A percentile compares a stretch with the other conserved stretches of the same genome.
These are phyloP conservation scores for Morone chrysops DNA, from an alignment of 2,113 vertebrate genomes.

Conservation along the genomic window DNA sequence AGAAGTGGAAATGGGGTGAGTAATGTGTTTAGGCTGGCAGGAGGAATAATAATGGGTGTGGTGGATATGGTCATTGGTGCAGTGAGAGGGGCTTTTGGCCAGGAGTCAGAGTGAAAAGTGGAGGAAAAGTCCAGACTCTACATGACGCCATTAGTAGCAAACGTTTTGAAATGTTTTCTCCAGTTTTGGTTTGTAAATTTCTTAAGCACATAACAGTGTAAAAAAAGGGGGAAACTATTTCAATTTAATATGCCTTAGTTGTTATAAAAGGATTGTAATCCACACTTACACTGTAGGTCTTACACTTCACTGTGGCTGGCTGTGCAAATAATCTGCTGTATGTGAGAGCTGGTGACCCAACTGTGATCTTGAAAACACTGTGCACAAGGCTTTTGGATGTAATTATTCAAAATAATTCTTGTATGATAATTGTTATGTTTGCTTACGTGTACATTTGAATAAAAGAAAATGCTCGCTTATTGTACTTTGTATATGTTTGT, in stretches of 20 bases:
- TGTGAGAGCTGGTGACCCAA: conserved; percentile 32
- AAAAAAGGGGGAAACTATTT: not conserved
- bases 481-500: not conserved
- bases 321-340: conserved; percentile 45
- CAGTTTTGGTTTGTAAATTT: conserved; percentile 36
- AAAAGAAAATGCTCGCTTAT: conserved; percentile 52
- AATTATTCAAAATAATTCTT: conserved; percentile 33
- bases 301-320: conserved; percentile 38
- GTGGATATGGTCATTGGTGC: conserved; percentile 48
- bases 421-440: conserved; percentile 44
- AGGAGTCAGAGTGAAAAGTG: conserved; percentile 51
- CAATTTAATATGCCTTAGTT: conserved; percentile 42
- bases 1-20: conserved; percentile 71
- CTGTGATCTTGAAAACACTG: conserved; percentile 46
- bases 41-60: conserved; percentile 53
- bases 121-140: not conserved
- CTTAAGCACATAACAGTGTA: conserved; percentile 16
- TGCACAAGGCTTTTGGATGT: conserved; percentile 53
- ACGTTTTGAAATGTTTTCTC: conserved; percentile 9
- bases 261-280: conserved; percentile 24
- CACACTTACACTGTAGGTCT: conserved; percentile 17
- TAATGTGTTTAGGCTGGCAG: conserved; percentile 51
- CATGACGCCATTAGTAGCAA: conserved; percentile 9
- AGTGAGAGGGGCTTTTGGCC: conserved; percentile 63
- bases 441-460: conserved; percentile 55